Evolutionary conservation across 2,888 invertebrate species (phyloP), one percentile per base, ranked within the genome.

Genomic region (Notodonta dromedarius): DNA sequence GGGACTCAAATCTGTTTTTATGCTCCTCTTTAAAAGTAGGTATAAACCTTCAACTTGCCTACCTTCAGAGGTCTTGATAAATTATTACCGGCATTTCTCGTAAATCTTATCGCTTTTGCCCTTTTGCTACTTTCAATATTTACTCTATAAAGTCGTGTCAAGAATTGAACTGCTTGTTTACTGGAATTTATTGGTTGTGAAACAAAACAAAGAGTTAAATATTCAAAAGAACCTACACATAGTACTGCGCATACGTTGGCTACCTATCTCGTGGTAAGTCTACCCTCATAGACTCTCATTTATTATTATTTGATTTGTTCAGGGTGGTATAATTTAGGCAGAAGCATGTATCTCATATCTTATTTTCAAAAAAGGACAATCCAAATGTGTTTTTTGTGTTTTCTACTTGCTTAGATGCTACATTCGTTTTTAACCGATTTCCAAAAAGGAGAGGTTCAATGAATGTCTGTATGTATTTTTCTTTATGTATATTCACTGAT

Each of bases 71-170:
- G 48, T 61, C 71, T 58, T 67, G 63, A 66, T 73, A 73, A 66
- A 65, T 68, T 67, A 69, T 66, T 68, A 70, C 73, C 75, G 76
- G 78, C 65, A 24, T 71, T 70, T 68, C 60, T 40, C 58, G 48
- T 56, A 66, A 59, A 64, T 67, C 60, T 71, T 75, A 75, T 78
- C 74, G 57, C 60, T 44, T 66, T 67, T 76, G 73, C 69, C 69
- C 73, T 73, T 66, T 71, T 67, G 69, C 61, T 67, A 59, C 59
- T 60, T 55, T 56, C 60, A 57, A 59, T 58, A 16, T 39, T 57
- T 54, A 54, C 46, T 11, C 16, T 59, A 56, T 14, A 51, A 59
- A 55, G 42, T 56, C 11, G 8, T 39, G 39, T 9, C 39, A 9
- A 9, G 14, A 48, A 5, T 48, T 48, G 9, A 24, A 50, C 6